Evolutionary conservation across 1,140 invertebrate genomes (phyloP), one percentile per base, ranked within the genome.

Genomic region (Micrasema longulum): DNA sequence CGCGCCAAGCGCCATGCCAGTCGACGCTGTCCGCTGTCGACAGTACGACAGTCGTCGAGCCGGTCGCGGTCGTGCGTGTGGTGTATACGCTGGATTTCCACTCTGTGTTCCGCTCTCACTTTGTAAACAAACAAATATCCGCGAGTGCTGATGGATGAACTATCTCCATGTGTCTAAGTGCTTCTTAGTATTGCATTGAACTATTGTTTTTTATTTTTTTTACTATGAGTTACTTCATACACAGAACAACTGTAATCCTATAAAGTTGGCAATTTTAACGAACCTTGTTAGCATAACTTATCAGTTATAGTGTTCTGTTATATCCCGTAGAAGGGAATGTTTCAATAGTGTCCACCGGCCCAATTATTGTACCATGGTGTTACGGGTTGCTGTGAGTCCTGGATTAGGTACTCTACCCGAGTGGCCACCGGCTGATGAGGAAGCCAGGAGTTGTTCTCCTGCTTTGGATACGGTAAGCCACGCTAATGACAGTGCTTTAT

Each of bases 301-400:
- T 31, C 26, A 31, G 26, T 31, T 31, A 4, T 31, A 4, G 26
- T 31, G 26, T 48, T 31, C 10, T 60, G 36, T 41, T 41, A 7
- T 31, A 60, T 18, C 48, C 48, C 35, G 18, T 4, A 35, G 14
- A 41, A 14, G 20, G 52, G 65, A 43, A 68, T 55, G 36, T 16
- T 41, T 36, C 2, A 55, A 36, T 55, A 11, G 5, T 26, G 47
- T 26, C 22, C 22, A n/a, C 26, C 35, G 23, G 52, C 23, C 23
- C 16, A 53, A 38, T n/a, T n/a, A n/a, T 41, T 35, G 55, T 12
- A 50, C 22, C 38, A 74, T 74, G 72, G 72, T 74, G 23, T 62
- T 74, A 16, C 65, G 72, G 52, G 47, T 74, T 22, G 68, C 72
- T 22, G 68, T 67, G 12, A 70, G 60, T 31, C 72, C 72, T 18